Conservation (phyloP, 2,113 vertebrate genomes). For the Pygoscelis adeliae region DNA sequence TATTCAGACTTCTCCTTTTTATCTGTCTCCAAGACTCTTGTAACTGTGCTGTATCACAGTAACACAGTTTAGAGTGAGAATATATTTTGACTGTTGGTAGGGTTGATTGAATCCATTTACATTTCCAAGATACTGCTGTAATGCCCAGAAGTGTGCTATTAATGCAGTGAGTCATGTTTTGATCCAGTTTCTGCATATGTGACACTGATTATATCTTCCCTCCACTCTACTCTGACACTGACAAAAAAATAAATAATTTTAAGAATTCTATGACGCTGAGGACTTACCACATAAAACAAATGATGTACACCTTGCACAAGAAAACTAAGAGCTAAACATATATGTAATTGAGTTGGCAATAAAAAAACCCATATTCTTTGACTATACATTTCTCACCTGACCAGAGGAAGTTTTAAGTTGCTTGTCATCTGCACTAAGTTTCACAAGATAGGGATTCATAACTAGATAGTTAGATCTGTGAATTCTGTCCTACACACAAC, state of each 20-base stretch:
- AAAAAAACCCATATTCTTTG: fast-evolving
- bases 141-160: neutral
- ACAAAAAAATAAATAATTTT: neutral
- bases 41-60: neutral
- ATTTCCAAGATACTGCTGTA: neutral
- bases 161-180: neutral
- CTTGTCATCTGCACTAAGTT: neutral
- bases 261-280: neutral
- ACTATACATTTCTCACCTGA: neutral
- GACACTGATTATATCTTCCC: neutral
- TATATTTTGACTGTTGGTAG: neutral
- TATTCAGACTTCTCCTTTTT: neutral
- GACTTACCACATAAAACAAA: neutral
- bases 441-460: neutral
- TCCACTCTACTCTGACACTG: neutral
- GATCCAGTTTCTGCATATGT: neutral
- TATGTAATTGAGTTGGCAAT: neutral
- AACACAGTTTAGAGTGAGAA: neutral
- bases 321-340: neutral
- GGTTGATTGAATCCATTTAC: neutral
- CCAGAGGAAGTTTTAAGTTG: neutral
- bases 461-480: neutral
- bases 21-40: neutral
- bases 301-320: neutral
- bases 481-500: neutral